A percentile compares a stretch with the other conserved stretches of the same genome.
Evolutionary conservation across 2,113 vertebrate genomes (phyloP).

Genomic region (Bettongia penicillata): DNA sequence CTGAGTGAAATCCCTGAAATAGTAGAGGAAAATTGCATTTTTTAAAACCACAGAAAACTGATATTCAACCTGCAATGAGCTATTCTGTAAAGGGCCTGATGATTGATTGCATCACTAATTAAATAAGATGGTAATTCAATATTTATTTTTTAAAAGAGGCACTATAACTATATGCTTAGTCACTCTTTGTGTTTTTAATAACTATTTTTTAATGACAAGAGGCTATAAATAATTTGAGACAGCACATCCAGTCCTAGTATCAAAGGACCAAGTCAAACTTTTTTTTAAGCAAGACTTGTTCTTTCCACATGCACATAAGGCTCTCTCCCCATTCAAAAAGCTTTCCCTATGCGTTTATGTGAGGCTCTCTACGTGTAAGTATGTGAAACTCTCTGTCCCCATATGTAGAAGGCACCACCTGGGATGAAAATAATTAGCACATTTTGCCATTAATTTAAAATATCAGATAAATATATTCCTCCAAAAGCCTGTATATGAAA

Average conservation of each 20-base stretch:
- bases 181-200: conserved; percentile 45
- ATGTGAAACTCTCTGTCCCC: not conserved
- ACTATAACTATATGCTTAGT: conserved; percentile 10
- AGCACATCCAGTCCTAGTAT: not conserved
- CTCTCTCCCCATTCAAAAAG: not conserved
- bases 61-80: conserved; percentile 59
- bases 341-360: not conserved
- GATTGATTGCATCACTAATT: conserved; percentile 71
- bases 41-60: conserved; percentile 72
- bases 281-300: conserved; percentile 13
- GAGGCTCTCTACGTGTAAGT: not conserved
- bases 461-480: not conserved
- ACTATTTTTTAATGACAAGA: conserved; percentile 37
- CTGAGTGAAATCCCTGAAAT: conserved; percentile 69
- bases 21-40: conserved; percentile 59
- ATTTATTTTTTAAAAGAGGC: conserved; percentile 49
- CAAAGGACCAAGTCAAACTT: conserved; percentile 19
- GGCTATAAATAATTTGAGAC: conserved; percentile 49
- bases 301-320: not conserved
- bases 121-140: conserved; percentile 33
- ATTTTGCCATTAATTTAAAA: conserved; percentile 8
- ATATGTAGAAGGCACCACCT: not conserved
- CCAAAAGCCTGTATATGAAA: conserved; percentile 2
- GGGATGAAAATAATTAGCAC: not conserved
- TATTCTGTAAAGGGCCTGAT: conserved; percentile 64